These are phyloP conservation scores for Siphamia tubifer DNA, from an alignment of 2,113 vertebrate genomes.

Conservation along the genomic window DNA sequence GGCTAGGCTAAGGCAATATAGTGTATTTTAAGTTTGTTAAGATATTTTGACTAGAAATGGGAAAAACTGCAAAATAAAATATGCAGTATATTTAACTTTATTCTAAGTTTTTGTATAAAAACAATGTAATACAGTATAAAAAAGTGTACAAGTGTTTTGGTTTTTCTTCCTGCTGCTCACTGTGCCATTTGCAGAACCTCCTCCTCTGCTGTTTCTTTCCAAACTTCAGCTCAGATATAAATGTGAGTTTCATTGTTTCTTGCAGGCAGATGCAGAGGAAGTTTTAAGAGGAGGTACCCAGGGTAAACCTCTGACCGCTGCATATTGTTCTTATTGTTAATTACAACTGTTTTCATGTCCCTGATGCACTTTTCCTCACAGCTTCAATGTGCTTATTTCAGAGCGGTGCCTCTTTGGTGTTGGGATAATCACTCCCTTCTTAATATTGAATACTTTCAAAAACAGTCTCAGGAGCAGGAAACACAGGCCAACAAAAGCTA, in stretches of 20 bases:
- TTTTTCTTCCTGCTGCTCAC: too few relatives aligned
- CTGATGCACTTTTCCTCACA: not conserved
- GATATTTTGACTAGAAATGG: too few relatives aligned
- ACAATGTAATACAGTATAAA: too few relatives aligned
- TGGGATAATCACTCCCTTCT: not conserved
- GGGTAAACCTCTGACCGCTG: constrained; percentile 16
- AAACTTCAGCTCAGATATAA: not conserved
- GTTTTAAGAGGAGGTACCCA: not conserved
- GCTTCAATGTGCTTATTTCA: constrained; percentile 11
- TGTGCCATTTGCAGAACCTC: not conserved
- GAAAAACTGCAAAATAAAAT: too few relatives aligned
- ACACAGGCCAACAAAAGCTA: not conserved
- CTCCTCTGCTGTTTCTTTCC: constrained; percentile 4
- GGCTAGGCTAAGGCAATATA: too few relatives aligned
- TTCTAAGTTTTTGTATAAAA: too few relatives aligned
- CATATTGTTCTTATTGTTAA: constrained; percentile 23
- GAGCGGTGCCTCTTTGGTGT: not conserved
- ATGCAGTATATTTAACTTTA: too few relatives aligned
- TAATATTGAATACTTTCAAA: not conserved
- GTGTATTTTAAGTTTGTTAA: too few relatives aligned
- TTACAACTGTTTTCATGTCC: not conserved
- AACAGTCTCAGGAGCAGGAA: not conserved
- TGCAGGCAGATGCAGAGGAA: not conserved
- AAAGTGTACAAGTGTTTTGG: too few relatives aligned
- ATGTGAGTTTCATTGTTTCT: not conserved